Conservation (phyloP, 2,888 invertebrate species). For the Aleiodes alternator region DNA sequence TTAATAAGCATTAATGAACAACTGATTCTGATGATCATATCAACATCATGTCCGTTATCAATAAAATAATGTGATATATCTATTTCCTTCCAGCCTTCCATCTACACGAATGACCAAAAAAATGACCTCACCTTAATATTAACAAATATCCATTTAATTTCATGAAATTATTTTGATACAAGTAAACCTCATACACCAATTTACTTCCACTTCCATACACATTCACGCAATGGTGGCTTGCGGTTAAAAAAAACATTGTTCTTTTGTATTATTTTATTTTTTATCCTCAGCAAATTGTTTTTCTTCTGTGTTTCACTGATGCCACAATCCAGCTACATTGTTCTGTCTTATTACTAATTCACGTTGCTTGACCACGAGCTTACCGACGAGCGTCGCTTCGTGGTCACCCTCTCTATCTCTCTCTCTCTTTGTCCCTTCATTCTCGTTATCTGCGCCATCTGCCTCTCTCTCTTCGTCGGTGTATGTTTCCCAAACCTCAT, state of each 20-base stretch:
- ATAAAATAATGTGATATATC: no score
- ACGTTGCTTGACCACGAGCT: slow-evolving; percentile 45
- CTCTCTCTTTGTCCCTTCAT: neutral
- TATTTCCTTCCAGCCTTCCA: no score
- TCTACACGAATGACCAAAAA: no score
- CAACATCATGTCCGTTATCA: no score
- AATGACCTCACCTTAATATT: no score
- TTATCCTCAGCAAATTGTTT: neutral
- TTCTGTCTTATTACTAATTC: slow-evolving; percentile 17
- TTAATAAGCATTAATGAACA: no score
- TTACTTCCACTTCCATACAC: neutral
- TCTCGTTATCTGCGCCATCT: neutral
- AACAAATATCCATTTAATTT: no score
- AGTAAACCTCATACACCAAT: no score
- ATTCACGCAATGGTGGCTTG: slow-evolving; percentile 3
- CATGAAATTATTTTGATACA: no score
- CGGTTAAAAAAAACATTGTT: neutral
- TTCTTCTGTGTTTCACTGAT: neutral
- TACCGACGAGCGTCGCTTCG: slow-evolving; percentile 48
- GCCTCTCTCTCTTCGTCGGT: no score
- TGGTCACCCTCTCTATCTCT: slow-evolving; percentile 3
- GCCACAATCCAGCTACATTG: slow-evolving; percentile 1
- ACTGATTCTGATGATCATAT: no score
- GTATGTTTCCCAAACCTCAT: no score
- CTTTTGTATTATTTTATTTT: neutral